Conservation (phyloP, 2,113 vertebrate genomes). For the Etheostoma cragini region DNA sequence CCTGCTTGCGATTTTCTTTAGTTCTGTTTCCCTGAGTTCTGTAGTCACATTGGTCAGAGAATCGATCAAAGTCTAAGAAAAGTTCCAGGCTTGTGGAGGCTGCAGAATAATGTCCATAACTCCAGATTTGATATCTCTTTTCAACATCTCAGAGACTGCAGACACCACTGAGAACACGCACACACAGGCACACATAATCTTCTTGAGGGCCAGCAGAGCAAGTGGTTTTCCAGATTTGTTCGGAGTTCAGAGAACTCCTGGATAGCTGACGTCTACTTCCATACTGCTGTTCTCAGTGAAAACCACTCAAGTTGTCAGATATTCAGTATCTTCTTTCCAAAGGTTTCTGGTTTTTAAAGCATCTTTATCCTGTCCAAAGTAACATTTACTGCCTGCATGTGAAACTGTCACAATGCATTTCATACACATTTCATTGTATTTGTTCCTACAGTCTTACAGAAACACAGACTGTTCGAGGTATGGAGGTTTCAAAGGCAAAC, state of each 20-base stretch:
- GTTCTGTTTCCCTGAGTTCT: slow-evolving; percentile 13
- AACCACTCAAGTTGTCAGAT: slow-evolving; percentile 24
- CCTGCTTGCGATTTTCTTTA: slow-evolving; percentile 4
- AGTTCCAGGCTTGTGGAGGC: slow-evolving; percentile 22
- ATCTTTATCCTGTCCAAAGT: background rate
- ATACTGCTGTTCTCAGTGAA: slow-evolving; percentile 10
- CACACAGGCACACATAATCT: background rate
- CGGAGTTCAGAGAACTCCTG: background rate
- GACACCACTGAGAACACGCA: background rate
- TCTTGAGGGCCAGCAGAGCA: background rate
- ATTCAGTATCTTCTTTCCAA: slow-evolving; percentile 11
- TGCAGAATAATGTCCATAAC: slow-evolving; percentile 7
- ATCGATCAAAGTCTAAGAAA: background rate
- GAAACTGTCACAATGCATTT: background rate
- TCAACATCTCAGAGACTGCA: background rate
- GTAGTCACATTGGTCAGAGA: slow-evolving; percentile 11
- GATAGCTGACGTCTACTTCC: background rate
- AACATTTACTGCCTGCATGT: background rate
- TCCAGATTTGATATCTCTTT: slow-evolving; percentile 29
- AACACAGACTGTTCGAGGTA: background rate
- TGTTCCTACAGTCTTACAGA: background rate
- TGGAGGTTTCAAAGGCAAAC: background rate
- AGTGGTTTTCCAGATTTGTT: slow-evolving; percentile 32
- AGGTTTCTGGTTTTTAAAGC: background rate
- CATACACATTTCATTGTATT: background rate